phyloP scores from a whole-genome alignment of 2,113 vertebrate genomes.

The Arvicanthis niloticus region DNA sequence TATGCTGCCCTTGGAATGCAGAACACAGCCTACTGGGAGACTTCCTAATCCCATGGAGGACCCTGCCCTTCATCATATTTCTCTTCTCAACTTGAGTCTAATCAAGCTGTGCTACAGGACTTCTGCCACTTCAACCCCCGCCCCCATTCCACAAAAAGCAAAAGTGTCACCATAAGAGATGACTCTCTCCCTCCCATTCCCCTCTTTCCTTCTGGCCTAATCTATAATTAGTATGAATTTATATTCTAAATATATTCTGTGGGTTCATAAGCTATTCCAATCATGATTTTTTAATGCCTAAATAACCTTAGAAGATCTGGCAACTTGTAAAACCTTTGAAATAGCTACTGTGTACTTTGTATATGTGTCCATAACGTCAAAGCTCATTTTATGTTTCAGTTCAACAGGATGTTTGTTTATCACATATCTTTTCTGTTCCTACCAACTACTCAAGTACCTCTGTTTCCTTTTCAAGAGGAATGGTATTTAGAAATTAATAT shows the following conservation, averaged over 20 bases:
- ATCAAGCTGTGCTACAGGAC: not conserved
- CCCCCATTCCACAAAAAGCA: not conserved
- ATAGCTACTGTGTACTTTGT: not conserved
- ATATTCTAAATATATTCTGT: not conserved
- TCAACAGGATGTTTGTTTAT: not conserved
- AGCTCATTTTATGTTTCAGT: not conserved
- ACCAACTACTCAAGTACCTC: not conserved
- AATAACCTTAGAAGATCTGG: not conserved
- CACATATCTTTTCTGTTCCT: not conserved
- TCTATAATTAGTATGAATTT: not conserved
- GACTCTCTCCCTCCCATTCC: not conserved
- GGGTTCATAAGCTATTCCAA: constrained; percentile 6
- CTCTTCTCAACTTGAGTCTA: not conserved
- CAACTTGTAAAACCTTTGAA: not conserved
- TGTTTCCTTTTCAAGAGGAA: not conserved
- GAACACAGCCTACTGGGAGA: not conserved
- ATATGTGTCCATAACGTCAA: not conserved
- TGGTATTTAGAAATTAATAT: not conserved
- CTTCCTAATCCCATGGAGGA: not conserved
- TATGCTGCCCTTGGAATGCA: not conserved
- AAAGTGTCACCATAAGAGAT: not conserved
- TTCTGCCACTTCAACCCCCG: not conserved
- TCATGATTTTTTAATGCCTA: constrained; percentile 27
- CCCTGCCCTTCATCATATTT: not conserved
- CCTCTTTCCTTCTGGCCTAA: too few species aligned